Percentiles rank a stretch among this genome's conserved stretches.
Evolutionary conservation across 2,113 vertebrate species (phyloP).

Genomic region (Eurypyga helias): DNA sequence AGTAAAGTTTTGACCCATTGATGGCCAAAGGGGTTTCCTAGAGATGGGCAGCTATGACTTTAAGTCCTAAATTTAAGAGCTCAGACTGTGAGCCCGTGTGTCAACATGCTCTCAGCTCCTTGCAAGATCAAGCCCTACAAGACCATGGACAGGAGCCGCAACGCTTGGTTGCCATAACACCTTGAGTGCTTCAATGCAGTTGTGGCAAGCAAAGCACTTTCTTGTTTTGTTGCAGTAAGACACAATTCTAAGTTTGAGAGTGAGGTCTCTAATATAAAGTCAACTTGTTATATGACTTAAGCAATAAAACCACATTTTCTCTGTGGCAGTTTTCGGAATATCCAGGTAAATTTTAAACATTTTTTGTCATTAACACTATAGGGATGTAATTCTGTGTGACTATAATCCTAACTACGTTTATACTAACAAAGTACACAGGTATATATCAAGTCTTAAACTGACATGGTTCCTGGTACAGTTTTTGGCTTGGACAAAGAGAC

Average conservation of each 20-base stretch:
- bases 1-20: background rate
- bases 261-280: background rate
- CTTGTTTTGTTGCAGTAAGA: background rate
- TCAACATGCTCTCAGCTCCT: background rate
- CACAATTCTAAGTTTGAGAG: background rate
- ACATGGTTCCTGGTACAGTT: background rate
- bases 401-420: background rate
- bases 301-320: background rate
- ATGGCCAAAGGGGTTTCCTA: background rate
- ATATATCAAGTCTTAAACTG: background rate
- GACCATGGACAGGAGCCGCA: background rate
- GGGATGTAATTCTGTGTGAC: background rate
- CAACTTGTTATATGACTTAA: background rate
- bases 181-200: background rate
- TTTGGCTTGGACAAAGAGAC: background rate
- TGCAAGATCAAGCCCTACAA: fast-evolving
- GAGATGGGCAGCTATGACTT: background rate
- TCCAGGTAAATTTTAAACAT: background rate
- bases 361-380: background rate
- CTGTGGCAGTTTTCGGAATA: background rate
- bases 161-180: background rate
- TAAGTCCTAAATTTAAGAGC: background rate
- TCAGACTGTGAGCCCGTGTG: background rate
- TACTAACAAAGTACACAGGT: background rate
- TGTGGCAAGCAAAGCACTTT: background rate